Evolutionary conservation across 2,797 vertebrate species (phyloP), one percentile per base, ranked within the genome.

Genomic region (Pampus argenteus): DNA sequence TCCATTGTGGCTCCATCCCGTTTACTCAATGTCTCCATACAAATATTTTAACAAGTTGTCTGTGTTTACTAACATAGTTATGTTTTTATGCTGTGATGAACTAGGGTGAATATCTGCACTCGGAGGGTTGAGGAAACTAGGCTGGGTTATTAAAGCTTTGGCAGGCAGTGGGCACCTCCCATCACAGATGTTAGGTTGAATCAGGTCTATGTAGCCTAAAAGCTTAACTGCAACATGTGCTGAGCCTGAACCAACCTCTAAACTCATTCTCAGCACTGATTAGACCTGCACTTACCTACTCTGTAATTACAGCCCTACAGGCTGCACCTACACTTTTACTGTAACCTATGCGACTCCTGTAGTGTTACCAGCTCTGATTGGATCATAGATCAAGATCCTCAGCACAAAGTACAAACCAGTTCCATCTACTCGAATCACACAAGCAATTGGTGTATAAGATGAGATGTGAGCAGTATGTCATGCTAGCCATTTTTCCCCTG

Each of bases 101-200:
- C 44, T 63, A 9, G 66, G 64, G 50, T 70, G 54, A 68, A 44
- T 55, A 76, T 59, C 34, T 64, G 52, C 5, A 18, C 17, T 51
- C 57, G 38, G 15, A 47, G 45, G 54, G 58, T 69, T 69, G 48
- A 54, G 13, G 40, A 71, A 86, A 72, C 77, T 31, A 62, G 66
- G 58, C 61, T 67, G 69, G 36, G 29, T 71, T 38, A 61, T 22
- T 60, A 40, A 38, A 58, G 58, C 54, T 57, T 29, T 62, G 66
- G 50, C 79, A 71, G 62, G 34, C 11, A 3, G 13, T 10, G 20
- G 1, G 42, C 48, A 42, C 73, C 67, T 73, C 75, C 76, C 56
- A 45, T 60, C 65, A 17, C 75, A 86, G 81, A 82, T 82, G 67
- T 76, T 67, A 42, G 34, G 54, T 54, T 79, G 65, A 83, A 82